Evolutionary conservation across 2,797 vertebrate genomes (phyloP).

Genomic region (Sebastiscus albofasciatus): DNA sequence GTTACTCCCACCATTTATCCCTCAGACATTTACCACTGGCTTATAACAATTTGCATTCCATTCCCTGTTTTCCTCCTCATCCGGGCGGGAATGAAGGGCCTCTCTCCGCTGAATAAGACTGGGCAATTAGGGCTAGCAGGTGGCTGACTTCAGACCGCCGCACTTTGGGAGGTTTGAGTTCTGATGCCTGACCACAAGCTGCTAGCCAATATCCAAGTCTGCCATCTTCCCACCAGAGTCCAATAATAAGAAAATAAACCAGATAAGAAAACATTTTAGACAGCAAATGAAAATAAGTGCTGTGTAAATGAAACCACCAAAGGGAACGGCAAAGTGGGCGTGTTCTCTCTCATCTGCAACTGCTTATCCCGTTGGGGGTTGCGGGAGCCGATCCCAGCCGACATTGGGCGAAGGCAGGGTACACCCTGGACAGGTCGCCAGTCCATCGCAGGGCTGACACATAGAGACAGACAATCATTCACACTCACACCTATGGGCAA

Average conservation of each 20-base stretch:
- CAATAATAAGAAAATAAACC: constrained; percentile 19
- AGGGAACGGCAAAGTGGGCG: neutral
- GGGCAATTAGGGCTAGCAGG: constrained; percentile 64
- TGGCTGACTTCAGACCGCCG: constrained; percentile 62
- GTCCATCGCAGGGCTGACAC: too few species aligned
- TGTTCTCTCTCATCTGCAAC: neutral
- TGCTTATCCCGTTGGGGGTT: too few species aligned
- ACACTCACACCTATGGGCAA: too few species aligned
- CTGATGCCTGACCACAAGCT: constrained; percentile 40
- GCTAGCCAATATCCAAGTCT: constrained; percentile 26
- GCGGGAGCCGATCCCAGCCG: too few species aligned
- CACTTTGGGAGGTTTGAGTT: constrained; percentile 49
- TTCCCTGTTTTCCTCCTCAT: constrained; percentile 44
- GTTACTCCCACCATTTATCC: constrained; percentile 53
- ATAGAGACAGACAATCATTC: too few species aligned
- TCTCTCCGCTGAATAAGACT: constrained; percentile 41
- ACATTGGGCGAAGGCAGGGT: too few species aligned
- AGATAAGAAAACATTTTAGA: constrained; percentile 17
- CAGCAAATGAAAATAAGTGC: constrained; percentile 36
- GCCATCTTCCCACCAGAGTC: constrained; percentile 26
- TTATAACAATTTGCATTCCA: constrained; percentile 68
- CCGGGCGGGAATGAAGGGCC: constrained; percentile 33
- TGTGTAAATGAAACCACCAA: neutral
- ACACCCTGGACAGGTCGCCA: too few species aligned
- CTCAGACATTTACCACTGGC: constrained; percentile 50